Conservation (phyloP, 92 coral and sea anemone genomes). For the Epizoanthus scotinus region DNA sequence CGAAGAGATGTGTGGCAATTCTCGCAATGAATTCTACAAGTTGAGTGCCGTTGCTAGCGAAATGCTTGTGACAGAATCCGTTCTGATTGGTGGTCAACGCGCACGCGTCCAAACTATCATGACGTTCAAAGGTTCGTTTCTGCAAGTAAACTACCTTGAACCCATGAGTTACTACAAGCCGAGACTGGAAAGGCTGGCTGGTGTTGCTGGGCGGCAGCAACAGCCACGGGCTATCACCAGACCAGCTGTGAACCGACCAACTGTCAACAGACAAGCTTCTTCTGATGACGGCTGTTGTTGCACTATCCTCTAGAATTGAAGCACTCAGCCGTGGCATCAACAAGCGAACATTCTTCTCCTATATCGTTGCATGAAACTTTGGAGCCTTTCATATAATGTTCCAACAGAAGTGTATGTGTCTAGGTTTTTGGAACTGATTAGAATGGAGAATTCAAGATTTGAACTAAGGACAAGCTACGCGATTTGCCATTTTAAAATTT, state of each 20-base stretch:
- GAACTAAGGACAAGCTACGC: too few relatives aligned
- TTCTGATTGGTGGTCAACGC: constrained; percentile 50
- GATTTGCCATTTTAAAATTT: too few relatives aligned
- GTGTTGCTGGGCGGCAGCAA: neutral
- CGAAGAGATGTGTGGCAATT: constrained; percentile 44
- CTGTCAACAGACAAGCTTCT: neutral
- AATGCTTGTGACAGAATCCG: constrained; percentile 39
- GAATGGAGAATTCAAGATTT: too few relatives aligned
- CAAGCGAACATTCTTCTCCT: neutral
- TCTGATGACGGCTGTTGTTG: neutral
- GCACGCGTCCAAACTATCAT: constrained; percentile 37
- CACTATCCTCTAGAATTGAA: neutral
- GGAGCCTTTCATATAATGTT: too few relatives aligned
- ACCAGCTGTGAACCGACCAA: too few relatives aligned
- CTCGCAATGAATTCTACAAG: constrained; percentile 27
- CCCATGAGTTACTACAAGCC: constrained; percentile 29
- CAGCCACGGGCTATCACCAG: neutral
- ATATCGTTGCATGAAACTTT: too few relatives aligned
- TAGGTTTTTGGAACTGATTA: too few relatives aligned
- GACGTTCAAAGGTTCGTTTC: constrained; percentile 29
- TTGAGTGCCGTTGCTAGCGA: constrained; percentile 35
- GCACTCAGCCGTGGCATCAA: neutral
- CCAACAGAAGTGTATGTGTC: too few relatives aligned
- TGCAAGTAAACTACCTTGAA: constrained; percentile 25
- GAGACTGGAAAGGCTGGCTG: constrained; percentile 35